Evolutionary conservation across 2,797 vertebrate genomes (phyloP).

Genomic region (Botia almorhae): DNA sequence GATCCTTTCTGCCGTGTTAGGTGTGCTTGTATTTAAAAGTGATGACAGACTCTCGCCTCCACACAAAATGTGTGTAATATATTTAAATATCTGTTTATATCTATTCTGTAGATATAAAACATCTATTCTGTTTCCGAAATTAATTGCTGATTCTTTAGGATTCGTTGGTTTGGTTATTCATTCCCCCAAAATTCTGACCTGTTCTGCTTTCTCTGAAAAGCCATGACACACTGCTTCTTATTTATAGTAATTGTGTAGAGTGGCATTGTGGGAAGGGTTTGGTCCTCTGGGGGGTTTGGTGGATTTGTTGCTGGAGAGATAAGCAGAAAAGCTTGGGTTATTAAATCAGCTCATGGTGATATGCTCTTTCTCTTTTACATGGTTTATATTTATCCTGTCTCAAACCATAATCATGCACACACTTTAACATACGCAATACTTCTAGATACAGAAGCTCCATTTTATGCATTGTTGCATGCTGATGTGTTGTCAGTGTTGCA

Average conservation of each 20-base stretch:
- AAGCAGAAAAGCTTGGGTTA: constrained; percentile 36
- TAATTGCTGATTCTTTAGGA: constrained; percentile 30
- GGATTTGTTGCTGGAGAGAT: constrained; percentile 31
- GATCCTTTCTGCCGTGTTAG: constrained; percentile 15
- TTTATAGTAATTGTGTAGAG: constrained; percentile 38
- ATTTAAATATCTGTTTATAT: constrained; percentile 46
- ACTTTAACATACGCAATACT: neutral
- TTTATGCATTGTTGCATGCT: neutral
- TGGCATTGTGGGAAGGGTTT: constrained; percentile 34
- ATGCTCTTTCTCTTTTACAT: constrained; percentile 6
- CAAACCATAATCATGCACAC: neutral
- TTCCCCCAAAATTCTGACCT: constrained; percentile 31
- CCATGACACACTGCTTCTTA: constrained; percentile 35
- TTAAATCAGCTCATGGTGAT: constrained; percentile 30
- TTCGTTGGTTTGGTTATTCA: neutral
- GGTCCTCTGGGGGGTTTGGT: constrained; percentile 29
- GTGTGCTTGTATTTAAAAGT: constrained; percentile 56
- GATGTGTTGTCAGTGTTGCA: neutral
- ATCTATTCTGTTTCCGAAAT: neutral
- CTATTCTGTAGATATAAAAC: no score
- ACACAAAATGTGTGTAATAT: constrained; percentile 43
- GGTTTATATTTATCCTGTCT: neutral
- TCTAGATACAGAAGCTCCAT: neutral
- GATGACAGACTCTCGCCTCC: constrained; percentile 55
- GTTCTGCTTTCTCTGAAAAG: constrained; percentile 42